Percentiles rank a stretch among this genome's conserved stretches.
Conservation (phyloP, 2,888 invertebrate genomes). For the Epinotia bilunana region DNA sequence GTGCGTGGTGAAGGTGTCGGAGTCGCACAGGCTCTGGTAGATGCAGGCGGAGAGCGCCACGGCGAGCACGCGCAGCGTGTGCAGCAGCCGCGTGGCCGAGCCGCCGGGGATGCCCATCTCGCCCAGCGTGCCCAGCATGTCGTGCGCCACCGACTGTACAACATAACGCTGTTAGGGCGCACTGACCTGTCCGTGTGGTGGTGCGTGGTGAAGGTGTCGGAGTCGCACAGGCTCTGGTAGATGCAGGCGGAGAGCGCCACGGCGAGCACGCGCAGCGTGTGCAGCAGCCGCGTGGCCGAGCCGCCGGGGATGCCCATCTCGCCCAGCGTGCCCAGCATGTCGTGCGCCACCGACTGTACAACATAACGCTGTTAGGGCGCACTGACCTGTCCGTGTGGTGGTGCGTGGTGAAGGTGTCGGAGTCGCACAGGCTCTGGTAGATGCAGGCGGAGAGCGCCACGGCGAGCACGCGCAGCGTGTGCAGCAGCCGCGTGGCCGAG, state of each 20-base stretch:
- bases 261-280: too few species aligned
- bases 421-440: slow-evolving; percentile 98
- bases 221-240: slow-evolving; percentile 98
- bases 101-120: too few species aligned
- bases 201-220: slow-evolving; percentile 77
- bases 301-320: too few species aligned
- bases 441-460: slow-evolving; percentile 99
- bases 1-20: too few species aligned
- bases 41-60: too few species aligned
- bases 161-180: neutral
- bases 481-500: slow-evolving; percentile 87
- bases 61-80: too few species aligned
- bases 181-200: slow-evolving; percentile 68
- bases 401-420: slow-evolving; percentile 77
- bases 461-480: slow-evolving; percentile 96
- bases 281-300: too few species aligned
- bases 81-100: too few species aligned
- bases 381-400: slow-evolving; percentile 68
- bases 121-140: slow-evolving; percentile 96
- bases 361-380: neutral
- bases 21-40: too few species aligned
- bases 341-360: slow-evolving; percentile 90
- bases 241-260: slow-evolving; percentile 99
- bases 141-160: slow-evolving; percentile 90
- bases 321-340: slow-evolving; percentile 96